Evolutionary conservation across 2,888 invertebrate species (phyloP).

Genomic region (Aplocera efformata): DNA sequence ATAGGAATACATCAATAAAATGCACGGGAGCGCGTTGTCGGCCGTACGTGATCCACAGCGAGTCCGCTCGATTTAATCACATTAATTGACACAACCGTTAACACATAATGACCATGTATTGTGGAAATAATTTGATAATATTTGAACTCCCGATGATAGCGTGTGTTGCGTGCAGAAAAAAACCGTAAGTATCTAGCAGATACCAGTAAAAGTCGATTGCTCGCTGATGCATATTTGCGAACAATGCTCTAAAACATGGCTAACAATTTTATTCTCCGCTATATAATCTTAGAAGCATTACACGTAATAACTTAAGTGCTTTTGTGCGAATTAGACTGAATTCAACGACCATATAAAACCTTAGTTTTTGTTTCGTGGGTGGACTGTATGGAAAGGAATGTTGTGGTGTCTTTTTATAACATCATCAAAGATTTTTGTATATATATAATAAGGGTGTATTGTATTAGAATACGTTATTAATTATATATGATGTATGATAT

Average conservation of each 20-base stretch:
- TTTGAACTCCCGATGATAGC: constrained; percentile 54
- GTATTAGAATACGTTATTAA: too few species aligned
- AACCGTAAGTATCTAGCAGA: constrained; percentile 26
- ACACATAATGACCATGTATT: constrained; percentile 68
- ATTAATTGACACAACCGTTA: constrained; percentile 77
- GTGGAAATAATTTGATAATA: constrained; percentile 72
- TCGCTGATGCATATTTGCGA: constrained; percentile 44
- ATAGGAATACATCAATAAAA: constrained; percentile 44
- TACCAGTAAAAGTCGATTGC: constrained; percentile 9
- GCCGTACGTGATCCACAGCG: constrained; percentile 64
- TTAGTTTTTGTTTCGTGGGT: constrained; percentile 37
- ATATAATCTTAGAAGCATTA: constrained; percentile 67
- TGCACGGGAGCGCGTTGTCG: constrained; percentile 33
- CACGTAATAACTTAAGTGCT: constrained; percentile 50
- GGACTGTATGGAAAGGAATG: constrained; percentile 35
- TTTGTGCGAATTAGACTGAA: constrained; percentile 48
- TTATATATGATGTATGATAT: background rate
- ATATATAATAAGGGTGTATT: too few species aligned
- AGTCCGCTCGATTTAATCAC: constrained; percentile 69
- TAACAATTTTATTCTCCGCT: constrained; percentile 60
- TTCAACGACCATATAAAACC: constrained; percentile 43
- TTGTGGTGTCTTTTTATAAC: constrained; percentile 21
- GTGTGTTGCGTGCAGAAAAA: constrained; percentile 50
- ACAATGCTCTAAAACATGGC: constrained; percentile 58
- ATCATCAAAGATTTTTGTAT: too few species aligned